These are phyloP conservation scores for Agelaius tricolor DNA, from an alignment of 2,113 vertebrate genomes.

Conservation along the genomic window DNA sequence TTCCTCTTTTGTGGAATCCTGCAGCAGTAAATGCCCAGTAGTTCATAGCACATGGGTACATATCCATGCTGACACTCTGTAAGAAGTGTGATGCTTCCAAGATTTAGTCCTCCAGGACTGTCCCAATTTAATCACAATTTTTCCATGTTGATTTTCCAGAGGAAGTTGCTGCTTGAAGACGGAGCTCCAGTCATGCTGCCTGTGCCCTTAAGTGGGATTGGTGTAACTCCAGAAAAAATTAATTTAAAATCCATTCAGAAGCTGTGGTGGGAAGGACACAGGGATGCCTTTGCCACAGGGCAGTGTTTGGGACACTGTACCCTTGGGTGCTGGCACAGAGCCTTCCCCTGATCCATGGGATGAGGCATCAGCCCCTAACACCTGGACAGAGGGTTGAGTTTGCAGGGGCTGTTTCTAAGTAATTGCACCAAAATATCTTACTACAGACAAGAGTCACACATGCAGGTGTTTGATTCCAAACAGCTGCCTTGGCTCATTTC, in stretches of 20 bases:
- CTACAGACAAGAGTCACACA: not conserved
- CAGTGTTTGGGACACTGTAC: not conserved
- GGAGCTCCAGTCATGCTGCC: not conserved
- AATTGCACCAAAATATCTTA: not conserved
- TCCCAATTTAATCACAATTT: not conserved
- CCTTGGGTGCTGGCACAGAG: not conserved
- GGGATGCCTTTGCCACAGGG: not conserved
- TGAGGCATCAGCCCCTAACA: not conserved
- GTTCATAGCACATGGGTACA: not conserved
- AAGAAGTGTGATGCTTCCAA: not conserved
- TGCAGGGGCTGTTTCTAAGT: not conserved
- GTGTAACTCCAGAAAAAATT: not conserved
- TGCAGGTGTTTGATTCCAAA: not conserved
- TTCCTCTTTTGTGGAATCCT: not conserved
- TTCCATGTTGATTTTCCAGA: not conserved
- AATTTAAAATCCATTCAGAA: not conserved
- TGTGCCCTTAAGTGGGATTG: not conserved
- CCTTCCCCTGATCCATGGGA: not conserved
- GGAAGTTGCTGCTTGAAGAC: not conserved
- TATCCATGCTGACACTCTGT: not conserved
- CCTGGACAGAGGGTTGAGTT: not conserved
- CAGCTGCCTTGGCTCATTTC: not conserved
- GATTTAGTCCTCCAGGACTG: not conserved
- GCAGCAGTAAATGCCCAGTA: not conserved
- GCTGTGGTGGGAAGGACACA: not conserved